These are phyloP conservation scores for Lycocerus yunnanus DNA, from an alignment of 2,888 invertebrate species.

Conservation along the genomic window DNA sequence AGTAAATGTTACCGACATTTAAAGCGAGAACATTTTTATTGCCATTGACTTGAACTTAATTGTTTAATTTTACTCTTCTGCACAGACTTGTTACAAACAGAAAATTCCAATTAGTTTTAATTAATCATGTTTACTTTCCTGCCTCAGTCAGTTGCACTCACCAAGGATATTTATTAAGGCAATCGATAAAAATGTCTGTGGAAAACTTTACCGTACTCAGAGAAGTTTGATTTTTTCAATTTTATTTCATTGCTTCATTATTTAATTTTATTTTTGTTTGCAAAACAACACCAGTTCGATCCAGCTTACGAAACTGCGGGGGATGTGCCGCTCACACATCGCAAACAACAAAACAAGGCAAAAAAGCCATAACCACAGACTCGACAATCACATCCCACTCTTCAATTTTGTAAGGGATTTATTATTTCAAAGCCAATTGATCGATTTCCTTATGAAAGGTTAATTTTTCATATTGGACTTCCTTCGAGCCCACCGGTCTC, in stretches of 20 bases:
- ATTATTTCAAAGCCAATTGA: background rate
- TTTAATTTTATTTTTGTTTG: background rate
- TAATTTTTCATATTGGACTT: background rate
- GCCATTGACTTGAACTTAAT: slow-evolving; percentile 6
- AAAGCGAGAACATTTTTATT: background rate
- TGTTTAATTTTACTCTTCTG: slow-evolving; percentile 17
- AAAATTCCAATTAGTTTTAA: slow-evolving; percentile 29
- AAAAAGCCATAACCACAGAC: background rate
- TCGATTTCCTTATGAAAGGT: background rate
- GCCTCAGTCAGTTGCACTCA: slow-evolving; percentile 18
- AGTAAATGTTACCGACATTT: background rate
- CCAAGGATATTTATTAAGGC: slow-evolving; percentile 17
- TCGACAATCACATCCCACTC: background rate
- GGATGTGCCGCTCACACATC: background rate
- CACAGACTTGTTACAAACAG: slow-evolving; percentile 21
- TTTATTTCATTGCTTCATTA: background rate
- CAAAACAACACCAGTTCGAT: background rate
- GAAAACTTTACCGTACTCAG: background rate
- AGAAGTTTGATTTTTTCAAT: background rate
- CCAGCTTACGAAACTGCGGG: background rate
- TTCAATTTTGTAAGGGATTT: background rate
- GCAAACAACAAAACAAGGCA: background rate
- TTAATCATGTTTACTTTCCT: slow-evolving; percentile 26
- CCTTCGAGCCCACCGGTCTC: background rate
- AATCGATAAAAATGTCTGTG: slow-evolving; percentile 16